Base-by-base conservation (phyloP, 2,888 invertebrate species). In the Tenthredo amoena region DNA sequence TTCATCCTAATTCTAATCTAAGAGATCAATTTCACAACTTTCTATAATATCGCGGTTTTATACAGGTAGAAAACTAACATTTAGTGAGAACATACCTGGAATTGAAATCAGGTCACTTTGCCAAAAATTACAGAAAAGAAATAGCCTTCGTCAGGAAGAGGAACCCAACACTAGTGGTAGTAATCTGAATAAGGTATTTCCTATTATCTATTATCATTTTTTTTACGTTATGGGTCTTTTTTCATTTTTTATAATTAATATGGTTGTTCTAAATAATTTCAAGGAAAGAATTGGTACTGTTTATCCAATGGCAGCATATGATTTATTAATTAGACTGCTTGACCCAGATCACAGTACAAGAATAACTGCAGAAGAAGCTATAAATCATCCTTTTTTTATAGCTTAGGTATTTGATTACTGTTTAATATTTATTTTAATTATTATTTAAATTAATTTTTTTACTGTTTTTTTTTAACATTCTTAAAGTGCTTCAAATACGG, bases 271-370 rank as follows among this genome's bases (percentile, higher is more conserved):
- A 58, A 79, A 62, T 12, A 62, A 83, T 31, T 83, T 83, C 47
- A 83, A 83, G 83, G 83, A 68, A 26, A 47, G 37, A 68, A 47
- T 68, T 50, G 83, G 62, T 83, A 68, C 83, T 68, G 50, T 62
- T 68, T 97, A 96, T 93, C 97, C 97, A 34, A 95, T 95, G 89
- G 94, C 95, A 87, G 98, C 97, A 0, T 98, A 96, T 94, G 95
- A 97, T 91, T 94, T 98, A 88, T 94, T 97, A 85, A 94, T 94
- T 88, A 95, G 95, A 83, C 94, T 98, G 89, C 94, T 98, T 89
- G 97, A 97, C 92, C 95, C 97, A n/a, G 96, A 97, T 94, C 97
- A 97, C n/a, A 94, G 95, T 90, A 95, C 95, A 50, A 95, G 98
- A 89, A 95, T 96, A 87, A 95, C 96, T 12, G 98, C 98, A 47